phyloP scores from a whole-genome alignment of 2,113 vertebrate species.

The Leucoraja erinaceus region DNA sequence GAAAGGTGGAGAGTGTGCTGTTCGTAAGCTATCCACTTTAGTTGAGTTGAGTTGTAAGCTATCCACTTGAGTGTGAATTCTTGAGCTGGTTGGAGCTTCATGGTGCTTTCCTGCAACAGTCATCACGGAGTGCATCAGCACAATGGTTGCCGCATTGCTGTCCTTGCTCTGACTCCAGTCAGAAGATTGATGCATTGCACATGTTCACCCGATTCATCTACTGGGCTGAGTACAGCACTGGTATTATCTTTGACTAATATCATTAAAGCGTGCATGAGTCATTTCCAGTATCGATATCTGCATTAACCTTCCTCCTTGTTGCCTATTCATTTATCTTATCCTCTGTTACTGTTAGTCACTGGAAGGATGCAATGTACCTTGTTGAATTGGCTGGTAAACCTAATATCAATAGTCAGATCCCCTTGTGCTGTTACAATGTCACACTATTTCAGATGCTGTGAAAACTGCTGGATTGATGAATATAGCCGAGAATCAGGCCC shows the following conservation, averaged over 20 bases:
- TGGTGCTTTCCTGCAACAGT: too few relatives aligned
- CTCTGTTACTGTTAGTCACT: background rate
- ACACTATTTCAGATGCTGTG: too few relatives aligned
- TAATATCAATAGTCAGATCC: background rate
- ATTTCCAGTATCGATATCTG: background rate
- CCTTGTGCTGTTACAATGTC: background rate
- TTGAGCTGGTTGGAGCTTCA: background rate
- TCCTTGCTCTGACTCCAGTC: background rate
- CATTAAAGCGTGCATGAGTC: background rate
- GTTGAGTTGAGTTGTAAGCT: too few relatives aligned
- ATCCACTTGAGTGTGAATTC: too few relatives aligned
- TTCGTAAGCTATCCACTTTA: too few relatives aligned
- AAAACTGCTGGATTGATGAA: background rate
- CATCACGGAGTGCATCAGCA: too few relatives aligned
- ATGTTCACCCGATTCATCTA: background rate
- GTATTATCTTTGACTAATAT: background rate
- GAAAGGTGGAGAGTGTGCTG: too few relatives aligned
- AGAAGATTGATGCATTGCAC: background rate
- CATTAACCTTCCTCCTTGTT: background rate
- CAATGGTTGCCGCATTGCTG: background rate
- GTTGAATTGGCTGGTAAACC: background rate
- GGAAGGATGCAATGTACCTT: background rate
- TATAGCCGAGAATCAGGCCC: too few relatives aligned
- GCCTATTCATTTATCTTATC: too few relatives aligned
- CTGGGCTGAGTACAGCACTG: background rate